These are phyloP conservation scores for Aeoliscus strigatus DNA, from an alignment of 2,797 vertebrate genomes.

Conservation along the genomic window DNA sequence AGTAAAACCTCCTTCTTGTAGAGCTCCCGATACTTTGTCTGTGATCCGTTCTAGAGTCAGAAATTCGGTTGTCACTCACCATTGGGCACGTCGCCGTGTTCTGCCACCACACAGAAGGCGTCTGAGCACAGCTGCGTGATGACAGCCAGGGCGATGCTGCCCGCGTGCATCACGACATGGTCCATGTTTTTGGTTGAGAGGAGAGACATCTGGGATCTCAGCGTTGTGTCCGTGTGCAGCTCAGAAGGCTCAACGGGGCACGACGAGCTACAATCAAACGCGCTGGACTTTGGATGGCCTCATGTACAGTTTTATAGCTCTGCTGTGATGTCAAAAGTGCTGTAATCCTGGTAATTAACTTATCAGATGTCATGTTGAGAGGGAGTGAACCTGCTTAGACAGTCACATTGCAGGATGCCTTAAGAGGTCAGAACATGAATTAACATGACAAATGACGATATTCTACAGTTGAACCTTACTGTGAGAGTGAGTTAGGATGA, in stretches of 20 bases:
- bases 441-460: too few species aligned
- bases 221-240: background rate
- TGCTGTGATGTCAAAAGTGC: background rate
- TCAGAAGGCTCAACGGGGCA: too few species aligned
- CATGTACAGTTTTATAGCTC: conserved; percentile 5
- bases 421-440: too few species aligned
- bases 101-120: conserved; percentile 25
- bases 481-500: too few species aligned
- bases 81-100: conserved; percentile 30
- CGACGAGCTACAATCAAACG: conserved; percentile 2
- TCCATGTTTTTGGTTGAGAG: background rate
- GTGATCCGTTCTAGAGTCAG: background rate
- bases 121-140: conserved; percentile 26
- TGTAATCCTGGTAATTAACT: conserved; percentile 1
- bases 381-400: background rate
- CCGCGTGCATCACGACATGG: conserved; percentile 20
- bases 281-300: conserved; percentile 47
- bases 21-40: background rate
- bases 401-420: too few species aligned
- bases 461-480: too few species aligned
- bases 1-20: too few species aligned
- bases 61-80: conserved; percentile 36
- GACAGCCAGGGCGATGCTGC: conserved; percentile 37
- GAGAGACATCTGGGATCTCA: conserved; percentile 6
- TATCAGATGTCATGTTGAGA: background rate